phyloP scores from a whole-genome alignment of 2,113 vertebrate species.

The Zosterops lateralis region DNA sequence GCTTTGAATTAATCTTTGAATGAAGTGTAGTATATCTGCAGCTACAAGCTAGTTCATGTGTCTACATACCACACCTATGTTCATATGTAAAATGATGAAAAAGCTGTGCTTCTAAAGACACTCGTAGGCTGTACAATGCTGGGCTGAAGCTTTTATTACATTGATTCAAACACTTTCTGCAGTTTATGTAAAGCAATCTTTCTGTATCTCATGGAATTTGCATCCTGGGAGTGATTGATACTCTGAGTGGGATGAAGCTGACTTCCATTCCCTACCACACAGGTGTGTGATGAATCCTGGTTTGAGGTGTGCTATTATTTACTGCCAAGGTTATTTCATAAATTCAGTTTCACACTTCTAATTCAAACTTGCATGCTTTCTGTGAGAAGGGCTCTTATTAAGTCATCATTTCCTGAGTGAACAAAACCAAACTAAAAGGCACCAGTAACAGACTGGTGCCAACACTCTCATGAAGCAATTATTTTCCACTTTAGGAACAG shows the following conservation, averaged over 20 bases:
- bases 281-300: constrained; percentile 50
- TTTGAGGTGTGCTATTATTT: constrained; percentile 66
- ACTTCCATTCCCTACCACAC: constrained; percentile 46
- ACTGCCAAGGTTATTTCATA: constrained; percentile 67
- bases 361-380: constrained; percentile 38
- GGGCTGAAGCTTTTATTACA: constrained; percentile 50
- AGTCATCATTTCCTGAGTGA: constrained; percentile 43
- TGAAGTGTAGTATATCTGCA: background rate
- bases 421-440: constrained; percentile 30
- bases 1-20: background rate
- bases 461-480: background rate
- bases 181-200: constrained; percentile 55
- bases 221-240: constrained; percentile 69
- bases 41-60: background rate
- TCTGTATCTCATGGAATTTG: constrained; percentile 58
- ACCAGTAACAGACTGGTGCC: background rate
- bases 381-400: constrained; percentile 22
- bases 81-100: background rate
- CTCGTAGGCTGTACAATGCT: constrained; percentile 1
- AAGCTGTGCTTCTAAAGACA: background rate
- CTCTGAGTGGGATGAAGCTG: constrained; percentile 28
- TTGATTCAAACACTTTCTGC: constrained; percentile 51
- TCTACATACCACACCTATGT: background rate
- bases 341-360: constrained; percentile 54
- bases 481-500: background rate